Conservation (phyloP, 2,113 vertebrate species). For the Brachyhypopomus gauderio region DNA sequence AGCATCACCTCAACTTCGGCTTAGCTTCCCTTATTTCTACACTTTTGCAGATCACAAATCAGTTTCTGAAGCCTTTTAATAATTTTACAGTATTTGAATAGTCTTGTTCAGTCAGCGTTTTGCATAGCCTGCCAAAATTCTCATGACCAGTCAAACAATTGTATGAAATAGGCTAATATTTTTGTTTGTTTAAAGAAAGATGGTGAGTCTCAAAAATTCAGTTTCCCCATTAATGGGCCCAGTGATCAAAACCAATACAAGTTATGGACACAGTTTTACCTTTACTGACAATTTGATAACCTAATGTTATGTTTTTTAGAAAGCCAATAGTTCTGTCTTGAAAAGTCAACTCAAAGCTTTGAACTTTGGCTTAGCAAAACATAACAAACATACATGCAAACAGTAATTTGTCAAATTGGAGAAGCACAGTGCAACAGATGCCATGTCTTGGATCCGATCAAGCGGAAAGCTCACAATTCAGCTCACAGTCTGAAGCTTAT, state of each 20-base stretch:
- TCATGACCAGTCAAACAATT: not conserved
- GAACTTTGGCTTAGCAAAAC: no score
- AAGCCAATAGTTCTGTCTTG: no score
- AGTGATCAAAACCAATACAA: not conserved
- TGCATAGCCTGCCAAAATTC: not conserved
- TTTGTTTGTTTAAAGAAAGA: not conserved
- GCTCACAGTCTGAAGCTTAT: constrained; percentile 35
- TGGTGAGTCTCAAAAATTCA: not conserved
- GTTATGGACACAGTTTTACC: no score
- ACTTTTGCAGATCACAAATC: not conserved
- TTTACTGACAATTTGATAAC: no score
- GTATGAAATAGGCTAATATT: not conserved
- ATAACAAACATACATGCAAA: no score
- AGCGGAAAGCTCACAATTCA: constrained; percentile 18
- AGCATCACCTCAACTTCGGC: constrained; percentile 23
- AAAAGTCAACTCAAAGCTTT: no score
- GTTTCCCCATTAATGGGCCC: not conserved
- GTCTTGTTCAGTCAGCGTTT: not conserved
- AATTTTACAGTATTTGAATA: not conserved
- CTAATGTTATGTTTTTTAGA: no score
- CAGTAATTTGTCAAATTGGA: not conserved
- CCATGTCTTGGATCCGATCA: constrained; percentile 23
- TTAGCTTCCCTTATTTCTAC: not conserved
- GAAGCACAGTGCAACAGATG: no score
- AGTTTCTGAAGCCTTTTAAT: not conserved